Conservation (phyloP, 2,113 vertebrate genomes). For the Cyanocitta stelleri region DNA sequence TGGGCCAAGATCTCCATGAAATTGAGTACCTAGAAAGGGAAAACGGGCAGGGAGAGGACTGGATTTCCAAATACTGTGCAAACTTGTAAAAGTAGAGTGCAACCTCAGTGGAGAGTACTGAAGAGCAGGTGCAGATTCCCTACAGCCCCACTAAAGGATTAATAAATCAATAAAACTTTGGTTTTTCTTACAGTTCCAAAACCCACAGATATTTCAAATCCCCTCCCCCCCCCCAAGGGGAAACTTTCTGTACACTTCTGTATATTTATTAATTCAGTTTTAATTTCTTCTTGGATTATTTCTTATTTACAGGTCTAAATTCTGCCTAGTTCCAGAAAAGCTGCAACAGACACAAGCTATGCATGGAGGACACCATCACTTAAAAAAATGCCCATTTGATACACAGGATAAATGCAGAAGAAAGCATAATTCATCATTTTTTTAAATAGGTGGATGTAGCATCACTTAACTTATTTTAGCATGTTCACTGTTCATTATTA, state of each 20-base stretch:
- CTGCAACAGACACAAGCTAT: neutral
- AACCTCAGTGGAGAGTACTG: neutral
- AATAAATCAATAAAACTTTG: neutral
- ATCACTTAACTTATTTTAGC: neutral
- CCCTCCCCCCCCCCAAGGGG: fast-evolving
- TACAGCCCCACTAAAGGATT: neutral
- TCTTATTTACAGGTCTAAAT: neutral
- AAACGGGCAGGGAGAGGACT: neutral
- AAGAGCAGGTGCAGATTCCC: neutral
- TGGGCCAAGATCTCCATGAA: neutral
- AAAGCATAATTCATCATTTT: neutral
- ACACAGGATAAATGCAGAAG: neutral
- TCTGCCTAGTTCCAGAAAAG: neutral
- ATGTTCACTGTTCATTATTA: neutral
- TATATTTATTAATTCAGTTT: neutral
- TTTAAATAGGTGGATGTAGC: neutral
- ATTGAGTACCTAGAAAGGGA: neutral
- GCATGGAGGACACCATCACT: neutral
- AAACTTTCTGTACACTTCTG: neutral
- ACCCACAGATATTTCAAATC: neutral
- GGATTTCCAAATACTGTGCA: neutral
- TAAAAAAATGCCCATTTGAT: neutral
- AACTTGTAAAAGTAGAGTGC: neutral
- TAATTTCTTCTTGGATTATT: neutral
- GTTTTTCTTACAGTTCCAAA: neutral